A percentile compares a stretch with the other conserved stretches of the same genome.
Conservation (phyloP, 1,140 invertebrate species). For the Cherax destructor region DNA sequence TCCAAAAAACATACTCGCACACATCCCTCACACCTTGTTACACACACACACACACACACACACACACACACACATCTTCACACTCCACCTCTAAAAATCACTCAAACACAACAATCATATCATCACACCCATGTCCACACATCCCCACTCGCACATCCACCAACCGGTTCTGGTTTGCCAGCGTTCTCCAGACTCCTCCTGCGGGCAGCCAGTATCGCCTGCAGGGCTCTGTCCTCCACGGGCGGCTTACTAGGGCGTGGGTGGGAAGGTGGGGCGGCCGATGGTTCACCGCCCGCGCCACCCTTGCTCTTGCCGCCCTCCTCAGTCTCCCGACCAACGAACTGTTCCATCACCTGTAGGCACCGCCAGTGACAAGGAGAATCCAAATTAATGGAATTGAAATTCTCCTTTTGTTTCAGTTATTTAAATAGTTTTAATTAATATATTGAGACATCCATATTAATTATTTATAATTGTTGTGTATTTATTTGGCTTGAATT, state of each 20-base stretch:
- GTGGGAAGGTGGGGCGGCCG: background rate
- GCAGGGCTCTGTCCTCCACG: conserved; percentile 56
- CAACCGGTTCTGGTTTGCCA: conserved; percentile 65
- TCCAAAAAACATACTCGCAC: background rate
- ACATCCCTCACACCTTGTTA: no score
- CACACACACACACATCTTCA: background rate
- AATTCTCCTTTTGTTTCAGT: no score
- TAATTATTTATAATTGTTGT: no score
- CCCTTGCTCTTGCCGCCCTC: conserved; percentile 9
- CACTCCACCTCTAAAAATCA: no score
- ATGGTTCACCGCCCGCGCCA: background rate
- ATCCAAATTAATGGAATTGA: no score
- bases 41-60: background rate
- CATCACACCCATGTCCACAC: background rate
- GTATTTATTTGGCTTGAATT: no score
- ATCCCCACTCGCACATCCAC: conserved; percentile 27
- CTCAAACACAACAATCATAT: background rate
- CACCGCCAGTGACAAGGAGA: no score
- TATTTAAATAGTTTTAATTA: no score
- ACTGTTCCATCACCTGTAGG: conserved; percentile 54
- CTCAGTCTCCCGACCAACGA: conserved; percentile 31
- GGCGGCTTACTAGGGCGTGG: conserved; percentile 42
- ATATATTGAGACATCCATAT: no score
- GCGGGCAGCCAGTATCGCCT: conserved; percentile 46
- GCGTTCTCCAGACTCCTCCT: conserved; percentile 63